Evolutionary conservation across 2,797 vertebrate species (phyloP), one percentile per base, ranked within the genome.

Genomic region (Salarias fasciatus): DNA sequence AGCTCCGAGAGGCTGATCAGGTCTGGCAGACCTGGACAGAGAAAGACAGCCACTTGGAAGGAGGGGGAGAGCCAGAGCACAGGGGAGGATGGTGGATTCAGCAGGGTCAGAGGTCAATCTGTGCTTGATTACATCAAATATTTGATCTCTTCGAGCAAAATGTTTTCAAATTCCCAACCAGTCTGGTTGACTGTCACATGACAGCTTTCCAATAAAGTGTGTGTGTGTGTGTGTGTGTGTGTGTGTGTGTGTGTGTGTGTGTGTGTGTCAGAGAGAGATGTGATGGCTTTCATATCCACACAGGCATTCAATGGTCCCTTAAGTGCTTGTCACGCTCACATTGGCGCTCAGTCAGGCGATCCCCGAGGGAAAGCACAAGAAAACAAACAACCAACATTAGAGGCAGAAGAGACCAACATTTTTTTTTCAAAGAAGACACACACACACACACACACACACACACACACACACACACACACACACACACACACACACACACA

Each of bases 291-390:
- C 72, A 80, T 75, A 69, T 74, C 69, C 57, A 61, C 56, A 55
- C n/a, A 40, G 64, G 59, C 30, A n/a, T 69, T 78, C 71, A 59
- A 6, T 40, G 15, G 62, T 65, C 73, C 51, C 75, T 73, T 74
- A 77, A 87, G 80, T 79, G 72, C 75, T 76, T 73, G 68, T 83
- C 76, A 82, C 63, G 53, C 75, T 85, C 30, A 4, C 41, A 15
- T 77, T 64, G 68, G 52, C 58, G 33, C 76, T 75, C 75, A 83
- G 71, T 77, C 60, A 73, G 71, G 72, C 65, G 7, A 78, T 70
- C 64, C 80, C 66, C 38, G 5, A 44, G 79, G 76, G 74, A 71
- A 46, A 58, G 57, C 53, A 48, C 56, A 56, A 6, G 1, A 61
- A 74, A 71, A 80, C 75, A 80, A 82, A 79, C 72, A 79, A 65